Percentiles rank a stretch among this genome's conserved stretches.
These are phyloP conservation scores for Psettodes erumei DNA, from an alignment of 2,113 vertebrate species.

Conservation along the genomic window DNA sequence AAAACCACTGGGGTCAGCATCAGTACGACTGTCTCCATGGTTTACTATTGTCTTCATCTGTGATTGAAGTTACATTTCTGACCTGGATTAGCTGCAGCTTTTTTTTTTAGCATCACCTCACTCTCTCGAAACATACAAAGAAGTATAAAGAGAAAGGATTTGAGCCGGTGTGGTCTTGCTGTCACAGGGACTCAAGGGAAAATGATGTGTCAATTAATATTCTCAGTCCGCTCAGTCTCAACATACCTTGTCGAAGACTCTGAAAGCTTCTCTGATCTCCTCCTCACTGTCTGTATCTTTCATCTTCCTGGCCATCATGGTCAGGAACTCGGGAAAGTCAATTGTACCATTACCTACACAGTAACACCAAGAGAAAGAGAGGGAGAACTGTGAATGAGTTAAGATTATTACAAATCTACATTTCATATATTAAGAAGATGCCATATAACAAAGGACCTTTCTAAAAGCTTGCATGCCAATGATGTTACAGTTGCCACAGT, in stretches of 20 bases:
- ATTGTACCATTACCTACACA: slow-evolving; percentile 90
- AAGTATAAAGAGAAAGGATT: neutral
- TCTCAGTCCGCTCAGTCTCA: neutral
- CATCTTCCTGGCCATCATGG: slow-evolving; percentile 96
- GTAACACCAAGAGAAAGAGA: slow-evolving; percentile 10
- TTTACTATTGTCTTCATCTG: neutral
- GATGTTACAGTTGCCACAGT: neutral
- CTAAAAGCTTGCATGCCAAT: neutral
- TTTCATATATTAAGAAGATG: neutral
- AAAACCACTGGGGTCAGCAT: neutral
- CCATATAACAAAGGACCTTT: neutral
- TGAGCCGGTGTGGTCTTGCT: neutral
- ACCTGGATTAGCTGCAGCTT: neutral
- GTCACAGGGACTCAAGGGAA: neutral
- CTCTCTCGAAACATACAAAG: neutral
- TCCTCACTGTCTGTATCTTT: slow-evolving; percentile 94
- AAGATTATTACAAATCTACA: neutral
- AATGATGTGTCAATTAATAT: neutral
- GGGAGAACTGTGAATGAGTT: too few relatives aligned
- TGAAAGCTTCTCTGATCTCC: slow-evolving; percentile 92
- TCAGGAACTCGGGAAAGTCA: slow-evolving; percentile 93
- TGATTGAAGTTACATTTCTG: neutral
- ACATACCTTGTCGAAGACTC: slow-evolving; percentile 91
- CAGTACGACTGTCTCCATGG: neutral
- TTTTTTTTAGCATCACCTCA: neutral